A percentile compares a stretch with the other conserved stretches of the same genome.
phyloP scores from a whole-genome alignment of 2,113 vertebrate species.

The Cheirogaleus medius region DNA sequence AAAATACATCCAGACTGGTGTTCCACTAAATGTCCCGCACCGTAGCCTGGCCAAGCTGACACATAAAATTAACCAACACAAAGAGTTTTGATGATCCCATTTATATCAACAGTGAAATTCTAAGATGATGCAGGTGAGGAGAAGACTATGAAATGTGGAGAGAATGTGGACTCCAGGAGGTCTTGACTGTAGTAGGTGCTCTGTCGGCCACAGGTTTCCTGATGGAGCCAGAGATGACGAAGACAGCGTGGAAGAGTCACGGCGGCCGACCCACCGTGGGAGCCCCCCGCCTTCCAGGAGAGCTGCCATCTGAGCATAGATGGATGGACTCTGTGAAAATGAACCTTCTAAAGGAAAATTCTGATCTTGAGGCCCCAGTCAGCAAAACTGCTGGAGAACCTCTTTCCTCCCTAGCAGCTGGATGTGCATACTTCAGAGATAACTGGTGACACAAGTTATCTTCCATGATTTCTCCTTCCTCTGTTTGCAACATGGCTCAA shows the following conservation, averaged over 20 bases:
- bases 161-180: not conserved
- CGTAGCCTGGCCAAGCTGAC: not conserved
- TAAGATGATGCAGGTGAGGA: not conserved
- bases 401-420: not conserved
- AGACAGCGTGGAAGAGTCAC: not conserved
- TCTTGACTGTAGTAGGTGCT: not conserved
- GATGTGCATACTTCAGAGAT: not conserved
- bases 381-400: not conserved
- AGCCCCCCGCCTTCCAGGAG: not conserved
- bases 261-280: accelerated
- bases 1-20: not conserved
- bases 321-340: not conserved
- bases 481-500: not conserved
- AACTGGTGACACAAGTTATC: not conserved
- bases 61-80: not conserved
- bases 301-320: not conserved
- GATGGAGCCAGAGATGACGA: not conserved
- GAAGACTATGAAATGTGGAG: not conserved
- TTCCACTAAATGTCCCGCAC: not conserved
- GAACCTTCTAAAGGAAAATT: not conserved
- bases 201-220: not conserved
- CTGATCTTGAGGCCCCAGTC: not conserved
- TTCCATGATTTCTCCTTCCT: not conserved
- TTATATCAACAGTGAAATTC: not conserved
- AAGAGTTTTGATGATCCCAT: not conserved